phyloP scores from a whole-genome alignment of 2,113 vertebrate species.

The Pongo abelii region DNA sequence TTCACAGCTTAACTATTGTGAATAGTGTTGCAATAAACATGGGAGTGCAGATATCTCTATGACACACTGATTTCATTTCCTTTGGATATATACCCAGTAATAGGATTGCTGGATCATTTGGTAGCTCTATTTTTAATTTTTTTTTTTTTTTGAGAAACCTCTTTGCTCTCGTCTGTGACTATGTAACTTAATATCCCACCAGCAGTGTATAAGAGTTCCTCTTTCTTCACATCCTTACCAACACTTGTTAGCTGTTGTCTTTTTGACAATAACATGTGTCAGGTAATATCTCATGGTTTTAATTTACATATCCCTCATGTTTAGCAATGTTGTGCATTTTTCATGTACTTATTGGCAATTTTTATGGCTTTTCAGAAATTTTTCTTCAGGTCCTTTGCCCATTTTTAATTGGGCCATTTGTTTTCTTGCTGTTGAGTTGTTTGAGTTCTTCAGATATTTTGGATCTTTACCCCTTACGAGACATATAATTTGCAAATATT shows the following conservation, averaged over 20 bases:
- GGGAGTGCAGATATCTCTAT: neutral
- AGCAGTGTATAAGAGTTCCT: neutral
- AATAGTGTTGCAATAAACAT: neutral
- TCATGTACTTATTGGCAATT: neutral
- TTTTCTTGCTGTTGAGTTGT: neutral
- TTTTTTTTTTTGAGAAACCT: neutral
- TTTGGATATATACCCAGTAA: neutral
- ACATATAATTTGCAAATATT: neutral
- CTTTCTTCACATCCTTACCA: neutral
- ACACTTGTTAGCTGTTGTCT: neutral
- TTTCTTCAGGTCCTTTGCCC: neutral
- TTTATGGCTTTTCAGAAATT: neutral
- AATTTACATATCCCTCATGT: neutral
- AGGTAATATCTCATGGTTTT: neutral
- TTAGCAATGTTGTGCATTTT: neutral
- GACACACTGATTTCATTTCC: neutral
- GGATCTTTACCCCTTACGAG: neutral
- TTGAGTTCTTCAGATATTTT: neutral
- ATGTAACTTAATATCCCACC: neutral
- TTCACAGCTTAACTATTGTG: neutral
- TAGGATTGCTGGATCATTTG: neutral
- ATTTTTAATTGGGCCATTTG: neutral
- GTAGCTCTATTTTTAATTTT: neutral
- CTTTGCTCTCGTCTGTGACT: neutral
- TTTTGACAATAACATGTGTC: neutral